A percentile compares a stretch with the other conserved stretches of the same genome.
These are phyloP conservation scores for Mayetiola destructor DNA, from an alignment of 2,888 invertebrate genomes.

Conservation along the genomic window DNA sequence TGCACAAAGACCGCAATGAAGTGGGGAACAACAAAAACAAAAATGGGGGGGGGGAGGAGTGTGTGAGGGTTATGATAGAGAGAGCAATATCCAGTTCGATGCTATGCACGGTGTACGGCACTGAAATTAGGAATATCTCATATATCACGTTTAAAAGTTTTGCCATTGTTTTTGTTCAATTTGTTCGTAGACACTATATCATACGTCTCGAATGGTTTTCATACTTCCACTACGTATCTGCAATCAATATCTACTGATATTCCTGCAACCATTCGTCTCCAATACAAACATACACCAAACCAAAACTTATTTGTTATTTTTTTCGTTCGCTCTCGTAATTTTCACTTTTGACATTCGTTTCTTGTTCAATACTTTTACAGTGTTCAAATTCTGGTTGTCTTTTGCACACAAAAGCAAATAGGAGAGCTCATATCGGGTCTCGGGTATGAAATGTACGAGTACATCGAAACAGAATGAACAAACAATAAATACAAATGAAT, in stretches of 20 bases:
- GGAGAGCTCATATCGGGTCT: no score
- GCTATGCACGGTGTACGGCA: neutral
- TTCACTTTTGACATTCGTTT: neutral
- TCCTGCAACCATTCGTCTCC: no score
- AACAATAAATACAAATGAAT: neutral
- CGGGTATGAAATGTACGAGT: neutral
- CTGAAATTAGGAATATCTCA: neutral
- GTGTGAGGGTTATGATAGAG: no score
- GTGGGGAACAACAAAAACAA: neutral
- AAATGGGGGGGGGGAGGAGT: no score
- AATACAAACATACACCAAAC: no score
- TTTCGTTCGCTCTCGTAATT: neutral
- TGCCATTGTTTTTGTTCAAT: neutral
- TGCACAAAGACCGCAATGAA: neutral
- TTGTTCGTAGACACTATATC: neutral
- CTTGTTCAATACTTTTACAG: neutral
- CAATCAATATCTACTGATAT: constrained; percentile 2
- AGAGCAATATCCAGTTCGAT: no score
- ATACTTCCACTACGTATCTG: neutral
- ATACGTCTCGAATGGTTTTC: constrained; percentile 4
- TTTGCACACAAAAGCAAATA: neutral
- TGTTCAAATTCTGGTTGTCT: neutral
- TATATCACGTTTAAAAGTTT: constrained; percentile 10
- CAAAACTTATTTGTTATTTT: neutral
- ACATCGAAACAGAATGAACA: neutral